These are phyloP conservation scores for Sinocyclocheilus anophthalmus DNA, from an alignment of 2,113 vertebrate species.

Conservation along the genomic window DNA sequence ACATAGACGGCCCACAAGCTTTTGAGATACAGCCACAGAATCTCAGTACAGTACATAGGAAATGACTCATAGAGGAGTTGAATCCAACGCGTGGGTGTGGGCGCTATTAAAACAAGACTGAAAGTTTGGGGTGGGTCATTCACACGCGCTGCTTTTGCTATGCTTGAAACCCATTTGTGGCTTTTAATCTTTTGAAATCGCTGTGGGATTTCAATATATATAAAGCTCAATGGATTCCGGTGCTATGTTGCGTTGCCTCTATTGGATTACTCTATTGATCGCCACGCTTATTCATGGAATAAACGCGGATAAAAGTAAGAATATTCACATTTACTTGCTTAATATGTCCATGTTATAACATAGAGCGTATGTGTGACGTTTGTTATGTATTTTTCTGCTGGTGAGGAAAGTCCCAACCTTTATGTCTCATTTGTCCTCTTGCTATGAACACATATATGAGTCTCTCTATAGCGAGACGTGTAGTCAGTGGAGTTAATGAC, in stretches of 20 bases:
- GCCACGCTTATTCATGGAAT: slow-evolving; percentile 61
- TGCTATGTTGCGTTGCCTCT: slow-evolving; percentile 62
- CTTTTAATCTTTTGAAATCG: slow-evolving; percentile 68
- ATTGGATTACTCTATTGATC: slow-evolving; percentile 67
- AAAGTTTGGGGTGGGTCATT: slow-evolving; percentile 75
- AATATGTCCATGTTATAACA: neutral
- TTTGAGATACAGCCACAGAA: slow-evolving; percentile 59
- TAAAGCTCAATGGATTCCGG: slow-evolving; percentile 67
- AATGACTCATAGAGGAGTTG: slow-evolving; percentile 77
- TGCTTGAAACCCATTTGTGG: slow-evolving; percentile 66
- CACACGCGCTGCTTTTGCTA: slow-evolving; percentile 69
- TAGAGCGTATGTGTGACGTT: neutral
- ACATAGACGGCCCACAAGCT: neutral
- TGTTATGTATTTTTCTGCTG: neutral
- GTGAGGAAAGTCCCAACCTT: neutral
- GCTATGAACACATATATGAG: slow-evolving; percentile 40
- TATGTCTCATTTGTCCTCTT: slow-evolving; percentile 1
- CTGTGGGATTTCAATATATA: slow-evolving; percentile 60
- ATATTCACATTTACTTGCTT: slow-evolving; percentile 22
- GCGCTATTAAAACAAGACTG: slow-evolving; percentile 77
- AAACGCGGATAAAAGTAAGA: slow-evolving; percentile 75
- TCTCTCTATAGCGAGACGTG: slow-evolving; percentile 30
- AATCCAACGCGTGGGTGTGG: slow-evolving; percentile 78
- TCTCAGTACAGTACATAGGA: slow-evolving; percentile 74
- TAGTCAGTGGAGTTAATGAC: slow-evolving; percentile 59